phyloP scores from a whole-genome alignment of 2,888 invertebrate species.

The Drosophila diplacantha region DNA sequence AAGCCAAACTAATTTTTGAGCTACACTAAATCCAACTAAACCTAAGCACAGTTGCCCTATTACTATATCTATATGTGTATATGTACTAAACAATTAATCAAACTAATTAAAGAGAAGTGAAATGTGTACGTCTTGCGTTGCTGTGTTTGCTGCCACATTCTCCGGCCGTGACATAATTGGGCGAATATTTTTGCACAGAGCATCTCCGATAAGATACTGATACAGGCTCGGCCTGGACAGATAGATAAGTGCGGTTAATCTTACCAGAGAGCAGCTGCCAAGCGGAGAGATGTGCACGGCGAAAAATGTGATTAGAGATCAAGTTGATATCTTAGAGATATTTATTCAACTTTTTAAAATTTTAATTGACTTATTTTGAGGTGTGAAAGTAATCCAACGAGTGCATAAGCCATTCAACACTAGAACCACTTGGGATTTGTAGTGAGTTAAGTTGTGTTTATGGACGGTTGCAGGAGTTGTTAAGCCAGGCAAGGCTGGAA shows the following conservation, averaged over 20 bases:
- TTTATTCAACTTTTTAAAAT: background rate
- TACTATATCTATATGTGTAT: slow-evolving; percentile 4
- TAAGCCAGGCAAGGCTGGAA: too few species aligned
- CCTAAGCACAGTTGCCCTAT: slow-evolving; percentile 24
- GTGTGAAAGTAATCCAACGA: background rate
- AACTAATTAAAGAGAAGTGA: slow-evolving; percentile 54
- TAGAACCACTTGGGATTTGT: too few species aligned
- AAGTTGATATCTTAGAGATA: background rate
- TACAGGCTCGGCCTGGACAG: slow-evolving; percentile 27
- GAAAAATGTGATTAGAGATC: slow-evolving; percentile 6
- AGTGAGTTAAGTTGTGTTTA: too few species aligned
- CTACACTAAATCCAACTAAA: slow-evolving; percentile 30
- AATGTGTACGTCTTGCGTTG: slow-evolving; percentile 15
- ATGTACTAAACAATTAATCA: slow-evolving; percentile 49
- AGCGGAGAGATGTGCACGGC: slow-evolving; percentile 8
- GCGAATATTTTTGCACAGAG: slow-evolving; percentile 50
- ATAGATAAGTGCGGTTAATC: slow-evolving; percentile 55
- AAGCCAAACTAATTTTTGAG: slow-evolving; percentile 35
- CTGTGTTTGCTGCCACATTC: slow-evolving; percentile 44
- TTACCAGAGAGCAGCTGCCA: slow-evolving; percentile 51
- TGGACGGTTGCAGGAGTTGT: too few species aligned
- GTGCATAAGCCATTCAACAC: too few species aligned
- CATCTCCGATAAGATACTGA: slow-evolving; percentile 46
- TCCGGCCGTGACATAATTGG: slow-evolving; percentile 60
- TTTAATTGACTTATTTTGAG: background rate